These are phyloP conservation scores for Ormyrus labotus DNA, from an alignment of 2,888 invertebrate genomes.

Conservation along the genomic window DNA sequence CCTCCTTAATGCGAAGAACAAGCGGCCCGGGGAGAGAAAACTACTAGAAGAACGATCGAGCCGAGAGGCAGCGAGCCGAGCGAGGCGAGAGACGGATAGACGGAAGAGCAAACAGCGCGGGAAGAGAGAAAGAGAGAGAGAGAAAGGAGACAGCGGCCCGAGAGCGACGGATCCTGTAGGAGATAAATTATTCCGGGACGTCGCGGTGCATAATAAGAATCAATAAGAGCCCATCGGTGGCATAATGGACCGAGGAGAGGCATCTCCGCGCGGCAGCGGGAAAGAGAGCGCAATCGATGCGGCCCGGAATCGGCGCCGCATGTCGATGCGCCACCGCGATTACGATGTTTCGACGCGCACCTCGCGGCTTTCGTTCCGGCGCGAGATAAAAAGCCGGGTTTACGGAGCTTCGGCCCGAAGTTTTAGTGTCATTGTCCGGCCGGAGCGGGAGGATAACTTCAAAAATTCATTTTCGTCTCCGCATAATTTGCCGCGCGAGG, in stretches of 20 bases:
- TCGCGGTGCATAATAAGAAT: conserved; percentile 70
- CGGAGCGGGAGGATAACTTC: too few relatives aligned
- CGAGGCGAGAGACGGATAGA: background rate
- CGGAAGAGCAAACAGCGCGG: conserved; percentile 22
- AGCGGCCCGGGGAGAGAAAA: conserved; percentile 32
- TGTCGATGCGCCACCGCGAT: conserved; percentile 2
- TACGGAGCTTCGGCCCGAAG: too few relatives aligned
- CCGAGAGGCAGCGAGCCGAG: too few relatives aligned
- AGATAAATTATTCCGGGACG: conserved; percentile 68
- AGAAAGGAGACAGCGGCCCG: conserved; percentile 1
- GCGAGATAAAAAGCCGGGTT: too few relatives aligned
- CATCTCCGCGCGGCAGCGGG: conserved; percentile 20
- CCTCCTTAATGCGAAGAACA: conserved; percentile 41
- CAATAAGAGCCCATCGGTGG: conserved; percentile 65
- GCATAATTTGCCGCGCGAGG: too few relatives aligned
- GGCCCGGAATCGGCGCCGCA: background rate
- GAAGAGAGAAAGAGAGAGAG: conserved; percentile 8
- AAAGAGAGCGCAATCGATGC: background rate
- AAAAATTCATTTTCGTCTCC: too few relatives aligned
- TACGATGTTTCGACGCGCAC: conserved; percentile 6
- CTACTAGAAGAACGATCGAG: conserved; percentile 19
- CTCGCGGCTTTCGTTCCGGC: too few relatives aligned
- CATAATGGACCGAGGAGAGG: conserved; percentile 65
- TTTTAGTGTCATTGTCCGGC: too few relatives aligned
- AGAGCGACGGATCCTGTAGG: conserved; percentile 30